These are phyloP conservation scores for Cottoperca gobio DNA, from an alignment of 2,797 vertebrate species.

Conservation along the genomic window DNA sequence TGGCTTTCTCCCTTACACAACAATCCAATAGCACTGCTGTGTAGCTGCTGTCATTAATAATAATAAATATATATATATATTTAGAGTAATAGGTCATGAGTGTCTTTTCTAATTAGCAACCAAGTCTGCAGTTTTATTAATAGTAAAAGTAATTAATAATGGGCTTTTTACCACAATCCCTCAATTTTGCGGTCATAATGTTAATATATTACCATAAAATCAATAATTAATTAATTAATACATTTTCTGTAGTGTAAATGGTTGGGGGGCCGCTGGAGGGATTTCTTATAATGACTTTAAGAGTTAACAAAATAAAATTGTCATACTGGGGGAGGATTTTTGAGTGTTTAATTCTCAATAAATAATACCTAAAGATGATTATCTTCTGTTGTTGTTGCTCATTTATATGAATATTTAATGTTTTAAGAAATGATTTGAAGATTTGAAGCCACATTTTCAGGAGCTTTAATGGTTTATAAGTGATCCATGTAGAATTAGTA, in stretches of 20 bases:
- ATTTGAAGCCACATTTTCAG: not conserved
- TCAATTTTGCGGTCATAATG: not conserved
- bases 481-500: not conserved
- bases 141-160: not conserved
- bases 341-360: not conserved
- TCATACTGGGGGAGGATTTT: not conserved
- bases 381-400: not conserved
- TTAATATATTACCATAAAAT: not conserved
- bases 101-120: slow-evolving; percentile 13
- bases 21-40: not conserved
- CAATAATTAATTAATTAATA: not conserved
- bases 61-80: too few species aligned
- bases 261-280: not conserved
- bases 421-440: not conserved
- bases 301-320: not conserved
- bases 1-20: not conserved
- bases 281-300: not conserved
- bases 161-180: not conserved
- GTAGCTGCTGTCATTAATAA: not conserved
- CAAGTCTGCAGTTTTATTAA: not conserved
- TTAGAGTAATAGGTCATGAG: not conserved
- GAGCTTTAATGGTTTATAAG: not conserved
- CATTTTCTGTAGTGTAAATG: not conserved
- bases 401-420: not conserved
- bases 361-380: not conserved